Evolutionary conservation across 2,113 vertebrate species (phyloP).

Genomic region (Pagrus major): DNA sequence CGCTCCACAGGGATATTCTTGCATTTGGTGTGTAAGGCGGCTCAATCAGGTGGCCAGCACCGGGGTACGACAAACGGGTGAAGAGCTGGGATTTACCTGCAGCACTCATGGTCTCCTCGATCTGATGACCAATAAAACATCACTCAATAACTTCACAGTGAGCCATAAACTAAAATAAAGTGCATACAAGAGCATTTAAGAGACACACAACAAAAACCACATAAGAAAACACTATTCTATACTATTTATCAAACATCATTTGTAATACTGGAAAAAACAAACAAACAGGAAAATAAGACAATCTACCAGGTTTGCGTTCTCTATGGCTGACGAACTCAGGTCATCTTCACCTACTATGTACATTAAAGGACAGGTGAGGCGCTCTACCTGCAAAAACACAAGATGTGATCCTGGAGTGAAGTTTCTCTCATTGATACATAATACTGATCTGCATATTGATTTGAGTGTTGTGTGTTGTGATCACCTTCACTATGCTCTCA

Average conservation of each 20-base stretch:
- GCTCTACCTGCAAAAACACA: conserved; percentile 69
- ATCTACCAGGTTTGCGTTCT: conserved; percentile 74
- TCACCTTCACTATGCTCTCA: conserved; percentile 69
- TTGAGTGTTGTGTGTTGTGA: conserved; percentile 5
- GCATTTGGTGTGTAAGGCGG: conserved; percentile 73
- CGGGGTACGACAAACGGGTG: conserved; percentile 75
- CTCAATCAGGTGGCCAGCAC: conserved; percentile 83
- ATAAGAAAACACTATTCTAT: not conserved
- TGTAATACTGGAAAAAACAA: not conserved
- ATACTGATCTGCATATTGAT: not conserved
- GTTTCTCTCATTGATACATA: not conserved
- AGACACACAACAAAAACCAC: not conserved
- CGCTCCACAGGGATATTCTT: conserved; percentile 46
- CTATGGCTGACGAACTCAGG: conserved; percentile 41
- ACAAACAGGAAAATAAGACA: not conserved
- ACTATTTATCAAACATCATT: no score
- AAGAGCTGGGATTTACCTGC: conserved; percentile 77
- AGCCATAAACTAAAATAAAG: not conserved
- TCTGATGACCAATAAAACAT: conserved; percentile 60
- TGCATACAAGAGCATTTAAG: not conserved
- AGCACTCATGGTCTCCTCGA: conserved; percentile 65
- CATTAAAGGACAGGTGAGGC: conserved; percentile 77
- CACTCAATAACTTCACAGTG: not conserved
- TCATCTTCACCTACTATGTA: conserved; percentile 78
- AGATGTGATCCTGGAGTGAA: not conserved